These are phyloP conservation scores for Tridacna gigas DNA, from an alignment of 2,888 invertebrate species.

Conservation along the genomic window DNA sequence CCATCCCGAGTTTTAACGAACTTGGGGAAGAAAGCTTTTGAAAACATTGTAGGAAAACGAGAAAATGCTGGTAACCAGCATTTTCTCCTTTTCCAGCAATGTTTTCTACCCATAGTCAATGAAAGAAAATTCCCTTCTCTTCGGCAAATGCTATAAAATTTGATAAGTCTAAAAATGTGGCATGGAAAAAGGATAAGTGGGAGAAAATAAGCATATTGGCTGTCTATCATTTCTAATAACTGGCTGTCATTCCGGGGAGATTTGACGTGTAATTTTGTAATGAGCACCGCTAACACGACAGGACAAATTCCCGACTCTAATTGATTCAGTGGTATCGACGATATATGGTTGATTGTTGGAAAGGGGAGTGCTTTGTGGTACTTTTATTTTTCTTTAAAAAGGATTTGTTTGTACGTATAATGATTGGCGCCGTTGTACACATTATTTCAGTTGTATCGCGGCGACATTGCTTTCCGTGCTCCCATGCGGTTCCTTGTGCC, in stretches of 20 bases:
- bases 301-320: neutral
- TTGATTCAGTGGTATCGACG: too few relatives aligned
- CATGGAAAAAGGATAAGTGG: neutral
- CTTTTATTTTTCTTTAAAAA: too few relatives aligned
- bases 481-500: too few relatives aligned
- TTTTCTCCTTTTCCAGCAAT: neutral
- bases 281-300: neutral
- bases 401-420: too few relatives aligned
- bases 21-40: neutral
- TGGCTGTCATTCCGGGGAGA: neutral
- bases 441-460: too few relatives aligned
- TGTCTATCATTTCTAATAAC: neutral
- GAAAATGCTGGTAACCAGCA: neutral
- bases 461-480: too few relatives aligned
- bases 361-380: too few relatives aligned
- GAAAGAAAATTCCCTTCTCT: too few relatives aligned
- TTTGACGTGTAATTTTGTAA: neutral
- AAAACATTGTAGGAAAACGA: neutral
- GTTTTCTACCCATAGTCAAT: neutral
- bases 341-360: too few relatives aligned
- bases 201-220: neutral
- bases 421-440: too few relatives aligned
- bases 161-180: too few relatives aligned
- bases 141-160: too few relatives aligned
- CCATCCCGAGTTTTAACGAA: neutral